These are phyloP conservation scores for Gryon sp. DNA, from an alignment of 1,140 invertebrate genomes.

Conservation along the genomic window DNA sequence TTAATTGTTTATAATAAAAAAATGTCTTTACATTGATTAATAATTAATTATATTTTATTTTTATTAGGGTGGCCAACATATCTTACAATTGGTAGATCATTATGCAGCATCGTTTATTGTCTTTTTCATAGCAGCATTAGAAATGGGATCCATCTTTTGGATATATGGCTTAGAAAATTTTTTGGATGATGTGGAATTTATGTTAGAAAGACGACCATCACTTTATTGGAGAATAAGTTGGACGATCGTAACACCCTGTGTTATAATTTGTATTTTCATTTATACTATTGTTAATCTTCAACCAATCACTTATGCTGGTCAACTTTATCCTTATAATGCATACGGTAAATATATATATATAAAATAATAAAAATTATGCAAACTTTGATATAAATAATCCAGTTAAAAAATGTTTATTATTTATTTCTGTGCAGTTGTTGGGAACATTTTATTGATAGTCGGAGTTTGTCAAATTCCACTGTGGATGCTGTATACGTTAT, in stretches of 20 bases:
- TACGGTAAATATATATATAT: constrained; percentile 55
- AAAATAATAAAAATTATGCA: too few relatives aligned
- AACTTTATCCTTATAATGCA: constrained; percentile 42
- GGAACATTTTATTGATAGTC: constrained; percentile 10
- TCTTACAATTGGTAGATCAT: constrained; percentile 90
- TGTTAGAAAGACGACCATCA: constrained; percentile 85
- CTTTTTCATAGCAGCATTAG: constrained; percentile 85
- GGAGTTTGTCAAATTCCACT: constrained; percentile 27
- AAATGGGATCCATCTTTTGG: constrained; percentile 86
- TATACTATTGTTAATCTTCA: constrained; percentile 82
- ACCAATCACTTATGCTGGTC: constrained; percentile 72
- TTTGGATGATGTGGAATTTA: constrained; percentile 88
- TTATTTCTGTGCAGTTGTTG: constrained; percentile 8
- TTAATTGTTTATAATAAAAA: constrained; percentile 1
- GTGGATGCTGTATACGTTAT: constrained; percentile 30
- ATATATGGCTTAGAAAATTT: constrained; percentile 89
- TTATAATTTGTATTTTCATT: constrained; percentile 85
- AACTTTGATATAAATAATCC: too few relatives aligned
- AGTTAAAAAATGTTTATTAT: not conserved
- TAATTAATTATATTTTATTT: constrained; percentile 75
- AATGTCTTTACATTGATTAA: constrained; percentile 2
- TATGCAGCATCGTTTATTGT: constrained; percentile 90
- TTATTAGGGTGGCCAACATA: constrained; percentile 89
- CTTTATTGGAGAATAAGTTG: constrained; percentile 91
- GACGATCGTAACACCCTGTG: constrained; percentile 86